These are phyloP conservation scores for Cydia strobilella DNA, from an alignment of 1,140 invertebrate species.

Conservation along the genomic window DNA sequence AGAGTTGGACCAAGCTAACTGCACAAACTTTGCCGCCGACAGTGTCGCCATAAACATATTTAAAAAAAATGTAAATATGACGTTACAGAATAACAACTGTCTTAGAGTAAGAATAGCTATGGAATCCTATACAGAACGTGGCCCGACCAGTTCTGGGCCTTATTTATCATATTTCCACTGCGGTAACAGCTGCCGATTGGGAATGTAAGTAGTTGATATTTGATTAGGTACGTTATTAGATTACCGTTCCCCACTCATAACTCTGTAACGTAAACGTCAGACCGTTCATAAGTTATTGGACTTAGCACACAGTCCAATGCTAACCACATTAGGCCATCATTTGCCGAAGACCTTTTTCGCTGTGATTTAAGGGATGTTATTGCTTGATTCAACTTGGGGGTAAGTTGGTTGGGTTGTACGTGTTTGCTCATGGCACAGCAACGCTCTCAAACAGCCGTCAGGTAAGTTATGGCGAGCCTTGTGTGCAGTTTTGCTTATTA, in stretches of 20 bases:
- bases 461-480: slow-evolving; percentile 65
- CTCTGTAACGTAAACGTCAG: slow-evolving; percentile 16
- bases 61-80: too few species aligned
- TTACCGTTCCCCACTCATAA: slow-evolving; percentile 24
- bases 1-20: too few species aligned
- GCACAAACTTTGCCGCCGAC: too few species aligned
- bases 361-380: not conserved
- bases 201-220: not conserved
- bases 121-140: not conserved
- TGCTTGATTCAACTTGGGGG: not conserved
- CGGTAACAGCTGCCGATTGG: not conserved
- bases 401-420: not conserved
- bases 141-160: not conserved
- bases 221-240: slow-evolving; percentile 17
- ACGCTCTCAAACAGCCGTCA: slow-evolving; percentile 70
- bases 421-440: slow-evolving; percentile 25
- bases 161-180: not conserved
- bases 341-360: not conserved
- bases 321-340: not conserved
- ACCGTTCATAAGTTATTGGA: slow-evolving; percentile 15
- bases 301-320: slow-evolving; percentile 9
- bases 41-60: too few species aligned
- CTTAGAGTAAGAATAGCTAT: not conserved
- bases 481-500: slow-evolving; percentile 78
- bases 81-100: too few species aligned